Conservation (phyloP, 2,797 vertebrate species). For the Lateolabrax maculatus region DNA sequence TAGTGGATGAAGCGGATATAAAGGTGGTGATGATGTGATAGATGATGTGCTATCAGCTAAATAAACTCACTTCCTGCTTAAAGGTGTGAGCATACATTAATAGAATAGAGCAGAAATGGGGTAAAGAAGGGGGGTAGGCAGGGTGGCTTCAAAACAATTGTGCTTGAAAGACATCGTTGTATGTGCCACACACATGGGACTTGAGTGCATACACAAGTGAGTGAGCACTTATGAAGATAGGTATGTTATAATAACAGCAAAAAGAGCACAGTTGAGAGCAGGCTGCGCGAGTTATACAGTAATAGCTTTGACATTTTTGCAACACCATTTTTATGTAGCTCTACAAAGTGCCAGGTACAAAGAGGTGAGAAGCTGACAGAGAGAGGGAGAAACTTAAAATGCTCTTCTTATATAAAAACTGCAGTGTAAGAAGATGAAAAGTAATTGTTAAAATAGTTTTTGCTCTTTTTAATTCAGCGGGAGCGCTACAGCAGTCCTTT, state of each 20-base stretch:
- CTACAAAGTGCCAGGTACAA: constrained; percentile 59
- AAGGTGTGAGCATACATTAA: constrained; percentile 8
- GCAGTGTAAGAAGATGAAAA: constrained; percentile 25
- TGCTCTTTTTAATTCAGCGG: constrained; percentile 24
- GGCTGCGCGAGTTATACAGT: constrained; percentile 59
- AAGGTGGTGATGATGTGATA: background rate
- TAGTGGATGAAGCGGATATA: background rate
- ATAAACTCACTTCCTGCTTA: constrained; percentile 46
- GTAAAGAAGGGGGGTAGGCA: background rate
- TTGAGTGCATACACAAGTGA: constrained; percentile 35
- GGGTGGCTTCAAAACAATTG: background rate
- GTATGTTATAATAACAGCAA: constrained; percentile 66
- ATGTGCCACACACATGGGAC: constrained; percentile 5
- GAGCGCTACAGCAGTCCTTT: constrained; percentile 17
- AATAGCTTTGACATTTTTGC: constrained; percentile 84
- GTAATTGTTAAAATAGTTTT: constrained; percentile 39
- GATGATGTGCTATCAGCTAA: constrained; percentile 20
- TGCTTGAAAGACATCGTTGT: constrained; percentile 44
- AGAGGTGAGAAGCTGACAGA: constrained; percentile 40
- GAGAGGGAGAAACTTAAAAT: constrained; percentile 46
- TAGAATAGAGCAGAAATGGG: background rate
- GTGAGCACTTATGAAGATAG: constrained; percentile 61
- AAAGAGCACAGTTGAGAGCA: constrained; percentile 54
- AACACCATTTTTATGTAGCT: constrained; percentile 61
- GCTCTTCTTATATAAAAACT: constrained; percentile 15